phyloP scores from a whole-genome alignment of 2,888 invertebrate genomes.

The Caenorhabditis drosophilae region DNA sequence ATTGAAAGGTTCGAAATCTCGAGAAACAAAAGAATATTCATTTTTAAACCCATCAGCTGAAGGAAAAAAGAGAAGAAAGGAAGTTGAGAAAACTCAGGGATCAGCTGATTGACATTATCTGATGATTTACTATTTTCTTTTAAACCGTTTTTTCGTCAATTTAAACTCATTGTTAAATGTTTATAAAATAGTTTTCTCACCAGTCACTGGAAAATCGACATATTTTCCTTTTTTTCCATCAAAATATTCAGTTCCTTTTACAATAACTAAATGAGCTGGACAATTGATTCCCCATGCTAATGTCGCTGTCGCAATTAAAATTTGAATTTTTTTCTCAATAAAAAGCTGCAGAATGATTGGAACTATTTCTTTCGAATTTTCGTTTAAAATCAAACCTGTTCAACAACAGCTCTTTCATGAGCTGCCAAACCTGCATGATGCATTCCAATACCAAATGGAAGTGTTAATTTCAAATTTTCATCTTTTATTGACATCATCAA shows the following conservation, averaged over 20 bases:
- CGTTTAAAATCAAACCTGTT: conserved; percentile 78
- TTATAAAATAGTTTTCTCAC: conserved; percentile 63
- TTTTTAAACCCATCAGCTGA: too few relatives aligned
- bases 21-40: background rate
- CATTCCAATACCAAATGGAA: conserved; percentile 96
- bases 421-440: conserved; percentile 98
- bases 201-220: conserved; percentile 98
- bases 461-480: conserved; percentile 86
- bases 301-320: conserved; percentile 93
- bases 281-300: conserved; percentile 99
- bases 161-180: too few relatives aligned
- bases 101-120: too few relatives aligned
- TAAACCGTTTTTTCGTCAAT: too few relatives aligned
- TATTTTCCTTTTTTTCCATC: conserved; percentile 95
- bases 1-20: background rate
- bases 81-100: too few relatives aligned
- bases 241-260: conserved; percentile 89
- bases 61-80: too few relatives aligned
- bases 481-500: conserved; percentile 76
- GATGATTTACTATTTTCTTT: too few relatives aligned
- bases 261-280: conserved; percentile 87
- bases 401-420: conserved; percentile 85
- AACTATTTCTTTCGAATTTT: too few relatives aligned
- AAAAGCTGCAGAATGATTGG: conserved; percentile 42
- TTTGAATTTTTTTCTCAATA: conserved; percentile 72